Base-by-base conservation (phyloP, 2,797 vertebrate species). In the Natrix natrix region DNA sequence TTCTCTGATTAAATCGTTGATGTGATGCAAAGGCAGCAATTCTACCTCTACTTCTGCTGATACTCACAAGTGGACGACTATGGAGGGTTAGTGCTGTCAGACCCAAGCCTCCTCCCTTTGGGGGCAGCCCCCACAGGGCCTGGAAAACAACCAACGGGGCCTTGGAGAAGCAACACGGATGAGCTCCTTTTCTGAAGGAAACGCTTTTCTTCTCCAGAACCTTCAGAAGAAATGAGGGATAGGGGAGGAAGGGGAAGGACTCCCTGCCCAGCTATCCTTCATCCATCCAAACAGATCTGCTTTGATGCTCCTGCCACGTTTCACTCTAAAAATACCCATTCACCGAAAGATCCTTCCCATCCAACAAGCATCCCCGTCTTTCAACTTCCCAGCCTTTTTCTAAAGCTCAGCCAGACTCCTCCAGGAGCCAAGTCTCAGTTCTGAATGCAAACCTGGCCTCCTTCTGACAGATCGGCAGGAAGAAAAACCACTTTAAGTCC, bases 21-120 rank as follows among this genome's bases (percentile, higher is more conserved):
- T 0, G 4, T 86, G 3, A 20, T 3, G 54, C 86, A 87, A n/a
- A 0, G 93, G 52, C 91, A 57, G 93, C 88, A 86, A 10, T 95
- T 95, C 96, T 57, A 92, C 91, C 96, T 94, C 13, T 0, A 43
- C 93, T 96, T 96, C 94, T 97, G 97, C 98, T 97, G 97, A 97
- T 94, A 93, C 3, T 66, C 95, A 87, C 96, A 95, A 92, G 86
- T 86, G 0, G 11, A 88, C 57, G 11, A 88, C 57, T 24, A 48
- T 91, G 0, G 0, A 60, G 0, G 48, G 88, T 13, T 91, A n/a
- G 0, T 0, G 90, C 93, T 10, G 95, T 96, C 96, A 97, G 97
- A 97, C 96, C 95, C 95, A 43, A 97, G 86, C 91, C 59, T 8
- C 16, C 11, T 17, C 93, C 93, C 94, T 87, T 22, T 88, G 93